A percentile compares a stretch with the other conserved stretches of the same genome.
phyloP scores from a whole-genome alignment of 2,113 vertebrate genomes.

The Cryptotis parvus region DNA sequence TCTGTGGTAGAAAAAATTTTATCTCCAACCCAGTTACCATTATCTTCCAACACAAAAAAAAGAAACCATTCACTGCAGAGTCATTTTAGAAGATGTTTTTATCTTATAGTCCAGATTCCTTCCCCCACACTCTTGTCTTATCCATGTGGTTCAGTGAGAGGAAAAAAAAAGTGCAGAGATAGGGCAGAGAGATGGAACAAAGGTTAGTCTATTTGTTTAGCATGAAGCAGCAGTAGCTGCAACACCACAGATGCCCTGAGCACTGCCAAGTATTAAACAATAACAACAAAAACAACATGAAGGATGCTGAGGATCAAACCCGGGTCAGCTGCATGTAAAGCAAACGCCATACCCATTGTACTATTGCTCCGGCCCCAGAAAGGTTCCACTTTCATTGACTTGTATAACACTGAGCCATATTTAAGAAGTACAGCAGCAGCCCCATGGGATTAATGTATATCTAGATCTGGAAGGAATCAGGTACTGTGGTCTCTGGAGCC shows the following conservation, averaged over 20 bases:
- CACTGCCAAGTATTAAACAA: too few species aligned
- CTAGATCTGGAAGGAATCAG: background rate
- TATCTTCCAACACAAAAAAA: too few species aligned
- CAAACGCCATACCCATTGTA: too few species aligned
- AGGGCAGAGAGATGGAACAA: too few species aligned
- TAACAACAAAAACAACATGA: too few species aligned
- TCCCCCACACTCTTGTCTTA: background rate
- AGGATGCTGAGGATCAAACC: too few species aligned
- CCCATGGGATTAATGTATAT: background rate
- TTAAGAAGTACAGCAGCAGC: background rate
- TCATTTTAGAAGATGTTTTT: conserved; percentile 23
- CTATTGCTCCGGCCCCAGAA: too few species aligned
- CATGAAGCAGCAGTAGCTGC: too few species aligned
- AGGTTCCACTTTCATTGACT: background rate
- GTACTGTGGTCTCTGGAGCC: background rate
- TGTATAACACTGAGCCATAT: background rate
- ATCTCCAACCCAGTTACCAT: too few species aligned
- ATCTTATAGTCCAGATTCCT: background rate
- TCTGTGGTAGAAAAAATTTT: background rate
- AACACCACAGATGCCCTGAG: too few species aligned
- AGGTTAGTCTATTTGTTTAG: too few species aligned
- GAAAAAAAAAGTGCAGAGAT: background rate
- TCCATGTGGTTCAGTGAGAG: background rate
- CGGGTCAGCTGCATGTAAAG: too few species aligned
- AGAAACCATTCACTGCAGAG: background rate